Percentiles rank a stretch among this genome's conserved stretches.
phyloP scores from a whole-genome alignment of 2,888 invertebrate species.

The Escarpia spicata region DNA sequence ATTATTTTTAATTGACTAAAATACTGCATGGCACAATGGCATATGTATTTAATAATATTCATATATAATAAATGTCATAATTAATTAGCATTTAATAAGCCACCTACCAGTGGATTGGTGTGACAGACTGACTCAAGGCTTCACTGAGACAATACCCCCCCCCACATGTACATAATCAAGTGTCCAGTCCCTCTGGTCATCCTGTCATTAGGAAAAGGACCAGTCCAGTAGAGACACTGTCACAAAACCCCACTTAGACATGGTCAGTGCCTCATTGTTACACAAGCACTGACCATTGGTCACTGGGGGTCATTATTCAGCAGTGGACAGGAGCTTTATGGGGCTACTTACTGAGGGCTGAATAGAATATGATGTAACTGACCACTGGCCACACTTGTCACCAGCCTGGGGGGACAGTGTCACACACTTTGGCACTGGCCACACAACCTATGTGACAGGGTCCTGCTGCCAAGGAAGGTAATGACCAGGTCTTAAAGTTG shows the following conservation, averaged over 20 bases:
- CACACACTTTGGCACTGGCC: background rate
- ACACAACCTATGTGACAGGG: background rate
- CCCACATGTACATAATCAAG: background rate
- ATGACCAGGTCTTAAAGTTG: background rate
- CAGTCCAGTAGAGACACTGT: background rate
- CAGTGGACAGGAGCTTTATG: background rate
- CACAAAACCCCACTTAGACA: background rate
- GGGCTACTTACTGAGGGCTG: background rate
- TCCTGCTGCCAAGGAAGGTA: background rate
- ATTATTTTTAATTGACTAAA: too few species aligned
- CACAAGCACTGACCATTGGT: background rate
- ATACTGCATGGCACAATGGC: too few species aligned
- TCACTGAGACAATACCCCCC: background rate
- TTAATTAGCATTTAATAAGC: background rate
- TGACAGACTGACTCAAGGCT: background rate
- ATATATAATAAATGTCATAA: too few species aligned
- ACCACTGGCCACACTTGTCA: background rate
- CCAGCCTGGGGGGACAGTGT: background rate
- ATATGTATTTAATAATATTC: too few species aligned
- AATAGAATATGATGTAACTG: conserved; percentile 1
- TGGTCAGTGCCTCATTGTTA: conserved; percentile 5
- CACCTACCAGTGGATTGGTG: background rate
- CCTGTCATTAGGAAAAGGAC: background rate
- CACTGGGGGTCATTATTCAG: background rate
- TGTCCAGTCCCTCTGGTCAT: background rate